These are phyloP conservation scores for Augochlorella aurata DNA, from an alignment of 2,888 invertebrate species.

Conservation along the genomic window DNA sequence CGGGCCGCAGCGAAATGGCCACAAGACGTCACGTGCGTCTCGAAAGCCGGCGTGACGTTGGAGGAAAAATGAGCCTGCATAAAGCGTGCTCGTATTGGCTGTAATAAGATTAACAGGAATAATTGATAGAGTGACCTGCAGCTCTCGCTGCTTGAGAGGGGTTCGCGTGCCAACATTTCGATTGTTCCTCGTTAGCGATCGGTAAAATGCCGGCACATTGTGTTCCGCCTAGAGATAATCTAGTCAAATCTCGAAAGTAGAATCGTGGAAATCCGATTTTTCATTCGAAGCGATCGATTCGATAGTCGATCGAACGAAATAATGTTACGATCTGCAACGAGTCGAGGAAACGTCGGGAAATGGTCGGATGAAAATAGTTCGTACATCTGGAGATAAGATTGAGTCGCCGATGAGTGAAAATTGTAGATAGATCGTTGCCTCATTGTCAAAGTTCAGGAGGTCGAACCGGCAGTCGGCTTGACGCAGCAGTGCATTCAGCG, in stretches of 20 bases:
- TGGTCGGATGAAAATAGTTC: background rate
- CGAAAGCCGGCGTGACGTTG: constrained; percentile 10
- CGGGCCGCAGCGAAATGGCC: constrained; percentile 36
- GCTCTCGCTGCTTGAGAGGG: background rate
- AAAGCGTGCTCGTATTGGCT: constrained; percentile 7
- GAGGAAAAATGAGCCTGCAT: constrained; percentile 10
- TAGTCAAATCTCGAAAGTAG: background rate
- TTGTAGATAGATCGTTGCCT: background rate
- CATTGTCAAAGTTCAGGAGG: background rate
- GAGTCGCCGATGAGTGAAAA: background rate
- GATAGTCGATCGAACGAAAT: background rate
- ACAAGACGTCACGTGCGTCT: constrained; percentile 32
- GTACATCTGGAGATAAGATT: background rate
- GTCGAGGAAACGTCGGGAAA: background rate
- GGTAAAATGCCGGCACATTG: constrained; percentile 18
- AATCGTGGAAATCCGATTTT: background rate
- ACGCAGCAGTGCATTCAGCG: background rate
- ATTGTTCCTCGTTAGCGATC: constrained; percentile 15
- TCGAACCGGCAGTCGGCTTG: background rate
- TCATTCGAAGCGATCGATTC: background rate
- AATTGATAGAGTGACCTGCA: constrained; percentile 40
- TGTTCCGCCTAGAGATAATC: background rate
- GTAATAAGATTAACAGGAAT: constrained; percentile 44
- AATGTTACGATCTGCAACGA: background rate
- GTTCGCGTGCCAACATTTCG: constrained; percentile 12